Conservation (phyloP, 2,888 invertebrate species). For the Diogma glabrata region DNA sequence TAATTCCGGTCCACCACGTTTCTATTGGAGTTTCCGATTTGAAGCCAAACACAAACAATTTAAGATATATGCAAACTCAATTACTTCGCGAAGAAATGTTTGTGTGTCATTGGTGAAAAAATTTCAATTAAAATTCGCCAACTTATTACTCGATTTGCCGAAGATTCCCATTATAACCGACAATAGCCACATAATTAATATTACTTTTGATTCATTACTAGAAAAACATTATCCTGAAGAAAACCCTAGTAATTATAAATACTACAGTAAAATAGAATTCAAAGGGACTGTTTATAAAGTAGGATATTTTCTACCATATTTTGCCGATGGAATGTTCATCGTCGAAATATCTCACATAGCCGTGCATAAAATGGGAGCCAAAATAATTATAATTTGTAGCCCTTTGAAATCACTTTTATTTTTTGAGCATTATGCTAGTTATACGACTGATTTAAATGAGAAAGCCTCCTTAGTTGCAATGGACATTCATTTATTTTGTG, state of each 20-base stretch:
- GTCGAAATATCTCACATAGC: neutral
- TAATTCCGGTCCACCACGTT: constrained; percentile 8
- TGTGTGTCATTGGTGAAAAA: constrained; percentile 10
- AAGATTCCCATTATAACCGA: too few relatives aligned
- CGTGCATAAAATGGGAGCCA: neutral
- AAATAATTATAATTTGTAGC: neutral
- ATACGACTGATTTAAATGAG: neutral
- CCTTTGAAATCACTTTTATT: neutral
- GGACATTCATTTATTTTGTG: neutral
- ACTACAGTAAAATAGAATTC: neutral
- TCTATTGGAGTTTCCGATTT: constrained; percentile 9
- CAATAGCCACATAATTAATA: too few relatives aligned
- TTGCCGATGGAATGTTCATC: neutral
- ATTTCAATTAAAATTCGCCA: constrained; percentile 11
- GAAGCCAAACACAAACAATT: constrained; percentile 11
- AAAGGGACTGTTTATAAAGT: neutral
- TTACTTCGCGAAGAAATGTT: constrained; percentile 12
- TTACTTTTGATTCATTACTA: neutral
- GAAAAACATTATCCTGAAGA: neutral
- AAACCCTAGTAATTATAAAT: neutral
- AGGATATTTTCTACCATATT: neutral
- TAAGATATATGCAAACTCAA: constrained; percentile 9
- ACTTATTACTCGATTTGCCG: neutral
- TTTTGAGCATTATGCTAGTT: neutral
- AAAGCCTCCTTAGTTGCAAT: neutral